Percentiles rank a stretch among this genome's conserved stretches.
Evolutionary conservation across 2,113 vertebrate genomes (phyloP).

Genomic region (Sturnus vulgaris): DNA sequence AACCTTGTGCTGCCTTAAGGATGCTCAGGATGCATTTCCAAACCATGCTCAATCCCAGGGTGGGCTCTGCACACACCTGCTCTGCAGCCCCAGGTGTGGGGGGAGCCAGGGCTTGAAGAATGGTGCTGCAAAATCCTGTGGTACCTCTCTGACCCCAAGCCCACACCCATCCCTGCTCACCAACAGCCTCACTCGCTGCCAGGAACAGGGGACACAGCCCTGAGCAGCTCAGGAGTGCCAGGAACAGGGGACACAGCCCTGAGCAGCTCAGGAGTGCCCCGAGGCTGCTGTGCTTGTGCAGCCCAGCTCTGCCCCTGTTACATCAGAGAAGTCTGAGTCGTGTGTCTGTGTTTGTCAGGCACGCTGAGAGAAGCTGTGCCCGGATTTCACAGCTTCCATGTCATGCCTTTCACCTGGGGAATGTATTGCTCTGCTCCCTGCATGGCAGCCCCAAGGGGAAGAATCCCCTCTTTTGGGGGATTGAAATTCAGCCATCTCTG

Average conservation of each 20-base stretch:
- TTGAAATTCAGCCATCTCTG: neutral
- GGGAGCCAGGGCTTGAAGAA: fast-evolving
- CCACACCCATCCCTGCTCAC: neutral
- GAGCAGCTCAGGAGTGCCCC: neutral
- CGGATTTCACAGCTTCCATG: neutral
- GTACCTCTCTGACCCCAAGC: too few species aligned
- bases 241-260: neutral
- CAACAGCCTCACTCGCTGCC: fast-evolving
- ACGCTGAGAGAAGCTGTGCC: neutral
- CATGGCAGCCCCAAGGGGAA: neutral
- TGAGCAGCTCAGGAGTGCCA: neutral
- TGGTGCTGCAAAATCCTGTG: neutral
- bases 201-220: neutral
- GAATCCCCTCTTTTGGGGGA: neutral
- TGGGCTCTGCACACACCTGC: fast-evolving
- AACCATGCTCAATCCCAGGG: neutral
- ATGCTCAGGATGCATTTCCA: neutral
- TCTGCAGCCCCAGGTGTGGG: neutral
- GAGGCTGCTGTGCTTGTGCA: neutral
- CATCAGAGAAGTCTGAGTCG: neutral
- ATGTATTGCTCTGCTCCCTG: neutral
- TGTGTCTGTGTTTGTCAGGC: neutral
- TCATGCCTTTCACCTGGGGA: neutral
- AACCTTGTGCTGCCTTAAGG: neutral
- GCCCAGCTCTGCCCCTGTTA: neutral